Base-by-base conservation (phyloP, 1,140 invertebrate genomes). In the Mactra quadrangularis region DNA sequence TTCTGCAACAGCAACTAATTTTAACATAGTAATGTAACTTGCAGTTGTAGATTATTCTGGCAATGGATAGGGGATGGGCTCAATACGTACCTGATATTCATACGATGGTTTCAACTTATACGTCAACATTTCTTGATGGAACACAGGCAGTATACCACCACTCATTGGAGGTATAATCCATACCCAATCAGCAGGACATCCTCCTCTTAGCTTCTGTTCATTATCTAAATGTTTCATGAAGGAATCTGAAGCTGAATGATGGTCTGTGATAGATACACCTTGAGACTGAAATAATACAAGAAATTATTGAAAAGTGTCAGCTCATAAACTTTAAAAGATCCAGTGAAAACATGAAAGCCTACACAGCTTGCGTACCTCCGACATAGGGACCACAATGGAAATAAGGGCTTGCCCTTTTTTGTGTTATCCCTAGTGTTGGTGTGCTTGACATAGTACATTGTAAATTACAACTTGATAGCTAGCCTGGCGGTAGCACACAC, bases 151-250 rank as follows among this genome's bases (percentile, higher is more conserved):
- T 15, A 97, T 95, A 6, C 97, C 97, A 19, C 96, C 96, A 4
- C 97, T 97, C 90, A 98, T 95, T 0, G 98, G 98, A 1, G 98
- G 98, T 3, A 98, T 97, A 77, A 99, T 97, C 98, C 98, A 99
- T 25, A 98, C 95, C 98, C 98, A 99, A 94, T 99, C 98, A 3
- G 97, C 97, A 1, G 97, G 97, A 93, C 97, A 98, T 0, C 98
- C 98, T 72, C 97, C 97, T 83, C 98, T 93, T n/a, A 98, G 92
- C 88, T 96, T 94, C 88, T 96, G 95, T 91, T 99, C 98, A 90
- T 98, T 98, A 89, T 98, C 97, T 87, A 97, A 95, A 93, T 98
- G 97, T 90, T 98, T 98, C 95, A 98, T 83, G 92, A 99, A 99
- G 41, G 97, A 97, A 92, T 98, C 97, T 0, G 97, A 96, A 27